Percentiles rank a stretch among this genome's conserved stretches.
These are phyloP conservation scores for Girardinichthys multiradiatus DNA, from an alignment of 2,113 vertebrate genomes.

Conservation along the genomic window DNA sequence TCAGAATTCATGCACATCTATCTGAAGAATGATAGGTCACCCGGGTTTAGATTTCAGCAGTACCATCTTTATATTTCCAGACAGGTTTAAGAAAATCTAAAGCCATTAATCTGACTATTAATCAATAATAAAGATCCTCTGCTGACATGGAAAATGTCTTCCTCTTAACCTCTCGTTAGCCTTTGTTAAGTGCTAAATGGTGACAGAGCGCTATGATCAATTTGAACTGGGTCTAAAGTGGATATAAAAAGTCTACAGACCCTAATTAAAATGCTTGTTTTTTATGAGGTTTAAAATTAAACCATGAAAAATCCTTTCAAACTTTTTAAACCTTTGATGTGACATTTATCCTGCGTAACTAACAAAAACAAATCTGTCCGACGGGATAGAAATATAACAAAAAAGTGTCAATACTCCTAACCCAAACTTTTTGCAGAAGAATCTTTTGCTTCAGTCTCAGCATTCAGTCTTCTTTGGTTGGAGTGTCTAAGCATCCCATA, in stretches of 20 bases:
- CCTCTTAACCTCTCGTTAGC: conserved; percentile 68
- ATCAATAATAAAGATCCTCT: conserved; percentile 62
- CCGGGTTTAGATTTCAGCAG: conserved; percentile 16
- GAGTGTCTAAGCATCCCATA: no score
- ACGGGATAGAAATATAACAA: no score
- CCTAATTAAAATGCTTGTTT: neutral
- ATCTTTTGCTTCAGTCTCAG: no score
- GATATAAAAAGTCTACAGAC: neutral
- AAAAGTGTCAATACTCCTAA: no score
- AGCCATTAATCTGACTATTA: conserved; percentile 48
- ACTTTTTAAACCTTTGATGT: neutral
- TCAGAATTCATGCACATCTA: conserved; percentile 5
- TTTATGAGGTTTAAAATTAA: neutral
- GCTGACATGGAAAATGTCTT: conserved; percentile 47
- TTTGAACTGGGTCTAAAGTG: conserved; percentile 35
- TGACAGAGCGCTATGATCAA: conserved; percentile 11
- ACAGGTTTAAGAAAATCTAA: conserved; percentile 18
- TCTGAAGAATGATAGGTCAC: neutral
- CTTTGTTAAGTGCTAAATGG: conserved; percentile 49
- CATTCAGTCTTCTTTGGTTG: no score
- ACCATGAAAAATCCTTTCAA: neutral
- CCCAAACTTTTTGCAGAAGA: no score
- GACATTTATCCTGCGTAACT: no score
- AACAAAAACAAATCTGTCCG: no score
- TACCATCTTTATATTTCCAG: conserved; percentile 32